Evolutionary conservation across 2,113 vertebrate species (phyloP), one percentile per base, ranked within the genome.

Genomic region (Prunella fulvescens): DNA sequence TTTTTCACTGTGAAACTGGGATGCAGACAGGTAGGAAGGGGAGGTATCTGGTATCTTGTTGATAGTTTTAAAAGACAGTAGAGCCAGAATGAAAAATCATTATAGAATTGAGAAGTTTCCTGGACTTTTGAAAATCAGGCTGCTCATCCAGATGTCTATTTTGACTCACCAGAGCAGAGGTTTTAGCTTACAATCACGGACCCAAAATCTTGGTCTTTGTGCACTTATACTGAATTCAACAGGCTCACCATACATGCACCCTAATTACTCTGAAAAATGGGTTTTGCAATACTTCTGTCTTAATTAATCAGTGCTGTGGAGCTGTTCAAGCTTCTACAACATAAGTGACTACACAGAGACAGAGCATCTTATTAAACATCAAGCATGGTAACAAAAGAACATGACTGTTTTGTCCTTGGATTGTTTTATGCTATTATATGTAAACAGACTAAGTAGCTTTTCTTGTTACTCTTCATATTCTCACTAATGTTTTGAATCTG

Each of bases 391-490:
- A 94, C 67, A 96, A 96, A 88, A 56, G 31, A 81, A 45, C 48
- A 64, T 11, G 40, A 53, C 53, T 92, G 48, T 45, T 96, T 76
- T 50, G 69, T 92, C 90, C 86, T 90, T 79, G 76, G 53, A 84
- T 57, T 94, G 56, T 78, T 90, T 86, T 60, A 71, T 79, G 64
- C 56, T 84, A 53, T 76, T 81, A 78, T 19, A 90, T 33, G 28
- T 37, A 93, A 96, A 84, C 51, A 94, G 25, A 71, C n/a, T 53
- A 94, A 92, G 70, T 48, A 90, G 61, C 47, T 90, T 90, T 90
- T 69, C 61, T 94, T 90, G 67, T 60, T 86, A 15, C 66, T 92
- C 76, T 94, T 78, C 72, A 90, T 6, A 7, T 86, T 90, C 53
- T 81, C 33, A 19, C 28, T 66, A 28, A 84, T 35, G 53, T 72